These are phyloP conservation scores for Pseudopipra pipra DNA, from an alignment of 2,113 vertebrate species.

Conservation along the genomic window DNA sequence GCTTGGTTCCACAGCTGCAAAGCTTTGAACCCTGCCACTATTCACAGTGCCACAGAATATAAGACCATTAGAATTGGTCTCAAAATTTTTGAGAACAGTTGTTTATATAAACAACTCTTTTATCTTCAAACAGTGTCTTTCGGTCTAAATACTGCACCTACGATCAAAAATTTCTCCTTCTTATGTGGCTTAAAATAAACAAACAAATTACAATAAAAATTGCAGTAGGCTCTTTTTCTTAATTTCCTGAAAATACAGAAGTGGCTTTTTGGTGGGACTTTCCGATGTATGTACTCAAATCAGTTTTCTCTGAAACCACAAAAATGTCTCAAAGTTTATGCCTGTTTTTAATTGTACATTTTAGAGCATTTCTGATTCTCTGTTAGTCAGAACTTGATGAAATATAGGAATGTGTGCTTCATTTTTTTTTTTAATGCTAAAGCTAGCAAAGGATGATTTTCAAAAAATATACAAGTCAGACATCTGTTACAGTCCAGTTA, in stretches of 20 bases:
- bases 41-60: not conserved
- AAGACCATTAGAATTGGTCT: not conserved
- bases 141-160: not conserved
- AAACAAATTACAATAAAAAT: constrained; percentile 21
- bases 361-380: constrained; percentile 40
- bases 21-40: not conserved
- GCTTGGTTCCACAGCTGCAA: not conserved
- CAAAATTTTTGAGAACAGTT: not conserved
- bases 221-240: not conserved
- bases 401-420: constrained; percentile 9
- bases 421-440: not conserved
- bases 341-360: constrained; percentile 45
- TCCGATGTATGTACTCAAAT: constrained; percentile 37
- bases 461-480: not conserved
- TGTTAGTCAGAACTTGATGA: constrained; percentile 49
- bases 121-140: not conserved
- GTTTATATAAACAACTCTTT: not conserved
- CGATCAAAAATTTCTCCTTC: not conserved
- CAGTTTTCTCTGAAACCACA: constrained; percentile 62
- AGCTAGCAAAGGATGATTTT: constrained; percentile 13
- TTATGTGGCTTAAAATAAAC: constrained; percentile 29
- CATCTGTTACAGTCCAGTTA: too few species aligned
- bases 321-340: constrained; percentile 58
- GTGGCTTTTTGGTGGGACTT: constrained; percentile 59
- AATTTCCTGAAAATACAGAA: constrained; percentile 64